These are phyloP conservation scores for Scaptomyza montana DNA, from an alignment of 1,140 invertebrate genomes.

Conservation along the genomic window DNA sequence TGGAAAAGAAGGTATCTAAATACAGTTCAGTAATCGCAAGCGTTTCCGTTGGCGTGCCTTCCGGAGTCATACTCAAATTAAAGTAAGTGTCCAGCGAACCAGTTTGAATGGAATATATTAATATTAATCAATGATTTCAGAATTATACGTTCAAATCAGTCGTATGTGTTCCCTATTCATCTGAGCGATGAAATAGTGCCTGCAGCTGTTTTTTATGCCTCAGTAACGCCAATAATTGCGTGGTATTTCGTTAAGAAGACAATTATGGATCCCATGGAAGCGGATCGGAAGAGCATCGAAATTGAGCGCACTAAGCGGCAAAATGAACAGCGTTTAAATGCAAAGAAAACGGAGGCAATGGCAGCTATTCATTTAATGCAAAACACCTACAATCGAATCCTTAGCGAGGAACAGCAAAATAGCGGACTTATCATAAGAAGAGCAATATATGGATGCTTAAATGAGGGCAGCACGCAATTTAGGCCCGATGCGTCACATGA, in stretches of 20 bases:
- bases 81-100: conserved; percentile 86
- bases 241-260: conserved; percentile 93
- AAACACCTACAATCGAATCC: conserved; percentile 90
- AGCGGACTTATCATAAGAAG: conserved; percentile 93
- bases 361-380: conserved; percentile 95
- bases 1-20: conserved; percentile 96
- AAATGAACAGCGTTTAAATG: conserved; percentile 89
- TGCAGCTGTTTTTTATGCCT: conserved; percentile 96
- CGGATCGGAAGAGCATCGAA: conserved; percentile 90
- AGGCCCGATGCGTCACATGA: conserved; percentile 88
- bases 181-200: conserved; percentile 95
- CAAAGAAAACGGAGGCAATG: conserved; percentile 92
- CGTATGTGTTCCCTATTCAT: conserved; percentile 94
- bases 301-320: conserved; percentile 89
- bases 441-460: conserved; percentile 92
- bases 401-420: conserved; percentile 90
- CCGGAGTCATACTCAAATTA: conserved; percentile 94
- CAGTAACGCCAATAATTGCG: conserved; percentile 91
- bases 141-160: conserved; percentile 93
- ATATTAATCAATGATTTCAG: conserved; percentile 83
- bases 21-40: conserved; percentile 94
- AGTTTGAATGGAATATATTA: not conserved
- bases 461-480: conserved; percentile 75
- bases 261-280: conserved; percentile 93
- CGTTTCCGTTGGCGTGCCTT: conserved; percentile 92